Conservation (phyloP, 1,140 invertebrate genomes). For the Drosophila insularis region DNA sequence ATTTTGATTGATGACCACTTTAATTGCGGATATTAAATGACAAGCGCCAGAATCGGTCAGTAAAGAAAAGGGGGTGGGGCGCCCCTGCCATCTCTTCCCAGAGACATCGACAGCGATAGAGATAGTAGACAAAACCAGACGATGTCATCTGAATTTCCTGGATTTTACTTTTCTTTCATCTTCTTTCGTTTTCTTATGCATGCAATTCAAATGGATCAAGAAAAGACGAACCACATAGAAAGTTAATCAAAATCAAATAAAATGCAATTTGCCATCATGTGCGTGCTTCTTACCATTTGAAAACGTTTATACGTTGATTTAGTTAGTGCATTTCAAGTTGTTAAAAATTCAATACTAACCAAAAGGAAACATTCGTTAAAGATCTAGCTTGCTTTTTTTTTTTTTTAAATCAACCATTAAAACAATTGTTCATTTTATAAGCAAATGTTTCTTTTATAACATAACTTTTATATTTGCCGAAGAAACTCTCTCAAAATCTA, state of each 20-base stretch:
- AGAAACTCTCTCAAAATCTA: too few relatives aligned
- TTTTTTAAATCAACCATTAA: too few relatives aligned
- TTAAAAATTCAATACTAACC: neutral
- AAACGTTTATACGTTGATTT: neutral
- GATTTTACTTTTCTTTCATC: neutral
- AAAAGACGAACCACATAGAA: slow-evolving; percentile 12
- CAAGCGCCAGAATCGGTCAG: slow-evolving; percentile 54
- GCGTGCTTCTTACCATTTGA: neutral
- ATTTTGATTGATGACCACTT: slow-evolving; percentile 82
- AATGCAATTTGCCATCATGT: slow-evolving; percentile 36
- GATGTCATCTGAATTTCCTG: slow-evolving; percentile 28
- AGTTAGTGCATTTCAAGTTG: too few relatives aligned
- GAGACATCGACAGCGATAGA: too few relatives aligned
- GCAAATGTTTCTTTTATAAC: too few relatives aligned
- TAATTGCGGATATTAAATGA: slow-evolving; percentile 82
- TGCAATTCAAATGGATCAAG: slow-evolving; percentile 23
- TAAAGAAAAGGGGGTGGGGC: too few relatives aligned
- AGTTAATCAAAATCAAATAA: slow-evolving; percentile 58
- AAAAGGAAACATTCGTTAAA: too few relatives aligned
- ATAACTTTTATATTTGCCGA: too few relatives aligned
- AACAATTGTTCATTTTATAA: too few relatives aligned
- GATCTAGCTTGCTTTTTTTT: too few relatives aligned
- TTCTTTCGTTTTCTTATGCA: slow-evolving; percentile 13
- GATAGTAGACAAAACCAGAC: neutral
- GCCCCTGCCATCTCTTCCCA: too few relatives aligned